Conservation (phyloP, 1,140 invertebrate genomes). For the Condylostylus longicornis region DNA sequence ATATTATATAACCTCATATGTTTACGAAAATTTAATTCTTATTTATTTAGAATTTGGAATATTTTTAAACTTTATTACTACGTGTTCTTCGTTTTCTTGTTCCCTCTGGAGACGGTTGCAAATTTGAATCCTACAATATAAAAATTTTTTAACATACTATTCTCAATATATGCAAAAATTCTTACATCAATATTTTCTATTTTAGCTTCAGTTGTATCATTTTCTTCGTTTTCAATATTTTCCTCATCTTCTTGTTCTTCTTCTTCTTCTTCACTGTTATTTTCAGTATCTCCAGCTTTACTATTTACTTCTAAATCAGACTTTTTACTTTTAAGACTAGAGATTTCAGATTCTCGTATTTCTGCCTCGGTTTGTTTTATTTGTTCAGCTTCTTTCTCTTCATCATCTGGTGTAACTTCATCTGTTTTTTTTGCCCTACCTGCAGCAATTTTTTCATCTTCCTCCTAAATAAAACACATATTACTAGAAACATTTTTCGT, state of each 20-base stretch:
- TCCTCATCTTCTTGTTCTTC: not conserved
- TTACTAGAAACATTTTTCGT: not conserved
- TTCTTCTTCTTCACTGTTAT: conserved; percentile 5
- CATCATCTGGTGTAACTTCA: conserved; percentile 35
- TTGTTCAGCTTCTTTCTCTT: conserved; percentile 36
- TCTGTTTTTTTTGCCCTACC: conserved; percentile 46
- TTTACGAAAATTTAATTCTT: too few relatives aligned
- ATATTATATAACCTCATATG: too few relatives aligned
- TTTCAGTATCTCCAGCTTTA: not conserved
- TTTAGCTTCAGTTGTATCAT: not conserved
- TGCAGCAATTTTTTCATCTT: conserved; percentile 14
- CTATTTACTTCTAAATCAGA: conserved; percentile 13
- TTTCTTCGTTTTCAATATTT: not conserved
- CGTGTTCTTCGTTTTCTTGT: not conserved
- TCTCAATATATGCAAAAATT: not conserved
- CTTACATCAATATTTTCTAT: not conserved
- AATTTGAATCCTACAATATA: not conserved
- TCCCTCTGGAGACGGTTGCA: not conserved
- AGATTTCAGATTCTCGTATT: conserved; percentile 22
- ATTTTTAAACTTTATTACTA: too few relatives aligned
- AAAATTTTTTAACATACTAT: not conserved
- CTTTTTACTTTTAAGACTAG: conserved; percentile 12
- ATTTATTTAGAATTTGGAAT: too few relatives aligned
- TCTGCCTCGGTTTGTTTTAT: conserved; percentile 25
- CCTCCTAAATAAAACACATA: conserved; percentile 4